phyloP scores from a whole-genome alignment of 2,797 vertebrate species.

The Chaetodon trifasciatus region DNA sequence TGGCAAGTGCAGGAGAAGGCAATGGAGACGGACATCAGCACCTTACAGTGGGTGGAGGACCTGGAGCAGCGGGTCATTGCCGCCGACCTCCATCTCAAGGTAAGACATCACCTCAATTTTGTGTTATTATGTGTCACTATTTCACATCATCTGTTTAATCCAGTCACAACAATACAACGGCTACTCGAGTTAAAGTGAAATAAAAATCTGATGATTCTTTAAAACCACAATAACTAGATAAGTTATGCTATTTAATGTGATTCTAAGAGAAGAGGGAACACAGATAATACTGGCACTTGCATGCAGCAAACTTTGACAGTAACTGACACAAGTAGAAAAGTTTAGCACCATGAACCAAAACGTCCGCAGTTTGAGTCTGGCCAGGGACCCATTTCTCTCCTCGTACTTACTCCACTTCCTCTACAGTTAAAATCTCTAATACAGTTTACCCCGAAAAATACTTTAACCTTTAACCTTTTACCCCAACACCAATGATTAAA shows the following conservation, averaged over 20 bases:
- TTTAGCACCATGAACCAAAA: background rate
- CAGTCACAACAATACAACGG: background rate
- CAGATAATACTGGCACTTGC: background rate
- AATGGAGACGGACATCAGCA: conserved; percentile 89
- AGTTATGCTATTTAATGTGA: background rate
- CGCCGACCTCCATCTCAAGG: conserved; percentile 94
- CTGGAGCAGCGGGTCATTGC: conserved; percentile 92
- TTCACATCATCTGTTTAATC: background rate
- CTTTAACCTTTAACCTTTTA: background rate
- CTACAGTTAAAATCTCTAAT: background rate
- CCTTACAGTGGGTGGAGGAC: conserved; percentile 95
- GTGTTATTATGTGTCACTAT: background rate
- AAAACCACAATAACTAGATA: background rate
- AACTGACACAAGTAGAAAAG: background rate
- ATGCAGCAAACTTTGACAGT: background rate
- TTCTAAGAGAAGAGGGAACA: background rate
- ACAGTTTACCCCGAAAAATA: background rate
- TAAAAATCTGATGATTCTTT: background rate
- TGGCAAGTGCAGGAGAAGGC: conserved; percentile 90
- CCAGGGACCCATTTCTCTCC: background rate
- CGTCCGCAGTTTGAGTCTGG: background rate
- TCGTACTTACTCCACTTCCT: background rate
- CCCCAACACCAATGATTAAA: background rate
- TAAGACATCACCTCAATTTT: conserved; percentile 54
- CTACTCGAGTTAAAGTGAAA: background rate